Percentiles rank a stretch among this genome's conserved stretches.
phyloP scores from a whole-genome alignment of 2,113 vertebrate genomes.

The Rhipidura dahli region DNA sequence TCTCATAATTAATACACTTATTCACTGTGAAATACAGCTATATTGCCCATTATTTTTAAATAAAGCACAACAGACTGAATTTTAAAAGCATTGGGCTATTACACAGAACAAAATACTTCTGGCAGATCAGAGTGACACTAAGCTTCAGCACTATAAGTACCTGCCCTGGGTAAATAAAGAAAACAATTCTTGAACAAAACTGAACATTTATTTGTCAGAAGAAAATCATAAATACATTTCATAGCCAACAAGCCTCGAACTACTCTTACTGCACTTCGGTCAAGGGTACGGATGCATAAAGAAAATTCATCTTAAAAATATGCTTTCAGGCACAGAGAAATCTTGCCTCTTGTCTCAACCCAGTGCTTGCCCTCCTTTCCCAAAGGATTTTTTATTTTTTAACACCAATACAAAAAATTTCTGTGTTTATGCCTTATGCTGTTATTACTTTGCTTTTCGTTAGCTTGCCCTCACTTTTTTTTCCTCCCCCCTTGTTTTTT shows the following conservation, averaged over 20 bases:
- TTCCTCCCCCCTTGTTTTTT: rapidly evolving
- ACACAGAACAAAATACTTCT: conserved; percentile 3
- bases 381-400: not conserved
- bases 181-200: conserved; percentile 26
- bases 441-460: not conserved
- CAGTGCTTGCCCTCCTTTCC: not conserved
- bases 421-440: not conserved
- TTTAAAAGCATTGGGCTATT: conserved; percentile 26
- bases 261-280: not conserved
- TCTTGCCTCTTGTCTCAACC: not conserved
- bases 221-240: conserved; percentile 13
- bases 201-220: not conserved
- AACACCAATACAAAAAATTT: not conserved
- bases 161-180: not conserved
- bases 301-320: not conserved
- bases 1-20: conserved; percentile 61
- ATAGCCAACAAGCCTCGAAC: not conserved
- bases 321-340: not conserved
- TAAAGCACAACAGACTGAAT: conserved; percentile 26
- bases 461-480: not conserved
- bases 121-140: conserved; percentile 8
- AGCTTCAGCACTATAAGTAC: not conserved
- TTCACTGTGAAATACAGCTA: conserved; percentile 41
- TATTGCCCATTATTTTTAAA: conserved; percentile 54
- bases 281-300: not conserved